These are phyloP conservation scores for Tychaedon coryphoeus DNA, from an alignment of 2,113 vertebrate genomes.

Conservation along the genomic window DNA sequence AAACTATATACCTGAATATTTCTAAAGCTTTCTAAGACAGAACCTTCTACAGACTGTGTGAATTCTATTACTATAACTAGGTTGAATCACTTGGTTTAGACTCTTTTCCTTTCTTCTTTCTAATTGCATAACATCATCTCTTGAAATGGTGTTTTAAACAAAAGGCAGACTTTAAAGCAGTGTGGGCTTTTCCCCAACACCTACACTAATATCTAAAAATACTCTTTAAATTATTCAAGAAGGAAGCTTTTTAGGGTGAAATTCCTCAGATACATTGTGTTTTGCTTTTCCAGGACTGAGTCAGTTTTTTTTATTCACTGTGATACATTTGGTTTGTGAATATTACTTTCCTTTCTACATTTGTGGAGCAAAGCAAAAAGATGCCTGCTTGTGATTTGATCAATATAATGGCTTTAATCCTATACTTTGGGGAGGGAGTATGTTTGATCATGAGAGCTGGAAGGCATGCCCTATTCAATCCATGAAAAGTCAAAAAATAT, in stretches of 20 bases:
- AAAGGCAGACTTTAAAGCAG: conserved; percentile 22
- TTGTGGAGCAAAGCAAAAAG: neutral
- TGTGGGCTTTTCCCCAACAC: conserved; percentile 16
- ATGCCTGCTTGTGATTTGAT: neutral
- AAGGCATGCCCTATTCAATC: neutral
- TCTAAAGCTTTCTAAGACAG: neutral
- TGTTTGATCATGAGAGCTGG: neutral
- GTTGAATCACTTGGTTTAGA: neutral
- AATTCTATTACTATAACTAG: neutral
- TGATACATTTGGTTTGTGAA: neutral
- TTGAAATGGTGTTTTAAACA: conserved; percentile 27
- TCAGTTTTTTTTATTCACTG: neutral
- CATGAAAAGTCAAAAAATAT: neutral
- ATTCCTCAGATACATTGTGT: neutral
- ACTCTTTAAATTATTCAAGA: conserved; percentile 20
- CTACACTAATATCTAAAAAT: conserved; percentile 46
- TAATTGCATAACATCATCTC: neutral
- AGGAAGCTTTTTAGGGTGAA: neutral
- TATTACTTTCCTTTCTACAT: neutral
- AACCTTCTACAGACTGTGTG: neutral
- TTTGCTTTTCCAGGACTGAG: conserved; percentile 17
- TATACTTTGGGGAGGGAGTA: neutral
- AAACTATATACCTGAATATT: neutral
- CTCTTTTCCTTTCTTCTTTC: neutral
- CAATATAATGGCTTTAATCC: neutral